Evolutionary conservation across 2,888 invertebrate species (phyloP), one percentile per base, ranked within the genome.

Genomic region (Diarsia mendica): DNA sequence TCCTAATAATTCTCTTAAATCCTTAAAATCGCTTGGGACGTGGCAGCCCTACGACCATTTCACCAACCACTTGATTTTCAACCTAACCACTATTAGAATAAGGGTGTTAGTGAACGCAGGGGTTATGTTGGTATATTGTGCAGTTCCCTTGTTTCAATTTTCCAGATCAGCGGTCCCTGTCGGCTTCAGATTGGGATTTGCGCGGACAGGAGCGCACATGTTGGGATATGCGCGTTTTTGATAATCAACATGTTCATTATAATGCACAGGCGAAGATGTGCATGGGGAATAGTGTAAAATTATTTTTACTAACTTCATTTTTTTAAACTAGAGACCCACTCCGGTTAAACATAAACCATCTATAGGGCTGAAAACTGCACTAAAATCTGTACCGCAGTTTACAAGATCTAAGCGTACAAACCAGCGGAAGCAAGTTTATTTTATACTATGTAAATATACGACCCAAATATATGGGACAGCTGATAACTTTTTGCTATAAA

Each of bases 131-230:
- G 82, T 84, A 67, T 48, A 76, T 33, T 33, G 60, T 65, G 33
- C 33, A 60, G 86, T 71, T 84, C 82, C 93, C 92, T 92, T 90
- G 92, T 94, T 95, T 93, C 94, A 96, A 96, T 96, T 96, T 96
- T 96, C 95, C 95, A 89, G 94, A 85, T 89, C 95, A 94, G 87
- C 89, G 95, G 90, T 80, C 93, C 90, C 90, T 91, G 93, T 93
- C 95, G 90, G 79, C 79, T 88, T 64, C 93, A 90, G 93, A 94
- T 94, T 93, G 91, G 80, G 84, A 85, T 84, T 85, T 77, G 87
- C 20, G 85, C 85, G 77, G 75, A 77, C 80, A 80, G 75, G 82
- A 85, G 83, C 90, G 90, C 94, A 94, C 92, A 94, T 94, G 94
- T 90, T 88, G 23, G 46, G 75, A 87, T 82, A 87, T 92, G 87